phyloP scores from a whole-genome alignment of 1,140 invertebrate genomes.

The Atta cephalotes region DNA sequence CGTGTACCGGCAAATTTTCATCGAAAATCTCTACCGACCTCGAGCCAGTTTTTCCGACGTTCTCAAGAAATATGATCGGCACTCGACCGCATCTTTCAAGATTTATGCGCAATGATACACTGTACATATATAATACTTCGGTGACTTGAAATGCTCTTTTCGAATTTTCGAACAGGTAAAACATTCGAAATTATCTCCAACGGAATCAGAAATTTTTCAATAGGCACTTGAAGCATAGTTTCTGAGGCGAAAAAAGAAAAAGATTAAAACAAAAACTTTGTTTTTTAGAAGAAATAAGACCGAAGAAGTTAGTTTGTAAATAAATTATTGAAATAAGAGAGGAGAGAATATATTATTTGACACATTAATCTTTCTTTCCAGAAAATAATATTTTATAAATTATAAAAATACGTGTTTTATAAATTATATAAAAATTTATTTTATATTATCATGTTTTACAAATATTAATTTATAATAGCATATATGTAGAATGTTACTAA shows the following conservation, averaged over 20 bases:
- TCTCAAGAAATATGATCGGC: constrained; percentile 58
- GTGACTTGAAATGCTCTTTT: constrained; percentile 5
- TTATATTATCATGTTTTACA: too few species aligned
- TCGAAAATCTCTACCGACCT: constrained; percentile 39
- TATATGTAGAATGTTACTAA: too few species aligned
- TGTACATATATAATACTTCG: constrained; percentile 16
- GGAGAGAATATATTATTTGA: too few species aligned
- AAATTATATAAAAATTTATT: too few species aligned
- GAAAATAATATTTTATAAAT: too few species aligned
- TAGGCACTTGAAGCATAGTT: neutral
- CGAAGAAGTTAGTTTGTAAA: neutral
- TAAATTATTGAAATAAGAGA: neutral
- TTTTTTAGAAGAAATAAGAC: neutral
- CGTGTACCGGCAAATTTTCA: constrained; percentile 37
- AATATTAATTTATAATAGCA: too few species aligned
- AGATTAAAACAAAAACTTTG: neutral
- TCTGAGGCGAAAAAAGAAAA: neutral
- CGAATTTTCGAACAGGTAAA: constrained; percentile 23
- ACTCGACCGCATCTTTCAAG: constrained; percentile 30
- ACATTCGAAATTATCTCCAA: neutral
- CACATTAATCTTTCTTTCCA: too few species aligned
- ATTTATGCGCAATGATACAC: constrained; percentile 48
- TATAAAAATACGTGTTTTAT: too few species aligned
- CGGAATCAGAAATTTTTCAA: neutral
- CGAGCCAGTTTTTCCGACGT: constrained; percentile 57